These are phyloP conservation scores for Magallana gigas DNA, from an alignment of 1,140 invertebrate species.

Conservation along the genomic window DNA sequence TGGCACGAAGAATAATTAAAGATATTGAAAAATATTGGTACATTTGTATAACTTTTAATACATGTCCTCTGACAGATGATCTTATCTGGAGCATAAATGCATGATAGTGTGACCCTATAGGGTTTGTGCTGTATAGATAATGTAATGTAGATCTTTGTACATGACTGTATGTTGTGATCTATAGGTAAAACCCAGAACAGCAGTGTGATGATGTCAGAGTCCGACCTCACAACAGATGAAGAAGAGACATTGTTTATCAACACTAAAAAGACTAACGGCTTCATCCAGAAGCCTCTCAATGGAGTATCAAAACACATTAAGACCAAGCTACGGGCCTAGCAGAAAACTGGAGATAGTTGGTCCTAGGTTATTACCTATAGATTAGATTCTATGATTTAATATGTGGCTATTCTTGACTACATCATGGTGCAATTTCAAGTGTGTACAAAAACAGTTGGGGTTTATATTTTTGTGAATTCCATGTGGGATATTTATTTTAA, in stretches of 20 bases:
- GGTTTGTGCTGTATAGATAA: no score
- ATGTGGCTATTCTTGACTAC: not conserved
- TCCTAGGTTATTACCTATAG: not conserved
- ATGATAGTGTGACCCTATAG: no score
- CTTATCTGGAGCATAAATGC: no score
- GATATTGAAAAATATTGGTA: no score
- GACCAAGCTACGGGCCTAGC: slow-evolving; percentile 65
- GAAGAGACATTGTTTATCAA: slow-evolving; percentile 77
- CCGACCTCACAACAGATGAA: slow-evolving; percentile 77
- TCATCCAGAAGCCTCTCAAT: slow-evolving; percentile 66
- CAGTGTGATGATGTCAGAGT: slow-evolving; percentile 84
- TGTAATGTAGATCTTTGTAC: not conserved
- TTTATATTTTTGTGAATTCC: not conserved
- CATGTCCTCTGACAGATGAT: no score
- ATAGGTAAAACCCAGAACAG: slow-evolving; percentile 80
- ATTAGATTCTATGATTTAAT: not conserved
- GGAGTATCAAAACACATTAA: slow-evolving; percentile 68
- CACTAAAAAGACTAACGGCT: slow-evolving; percentile 73
- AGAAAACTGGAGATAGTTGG: not conserved
- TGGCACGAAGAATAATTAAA: no score
- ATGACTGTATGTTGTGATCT: slow-evolving; percentile 31
- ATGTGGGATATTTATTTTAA: not conserved
- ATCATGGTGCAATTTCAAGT: not conserved
- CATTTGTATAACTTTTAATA: no score
- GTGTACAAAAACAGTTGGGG: not conserved